phyloP scores from a whole-genome alignment of 2,888 invertebrate genomes.

The Rhorus exstirpatorius region DNA sequence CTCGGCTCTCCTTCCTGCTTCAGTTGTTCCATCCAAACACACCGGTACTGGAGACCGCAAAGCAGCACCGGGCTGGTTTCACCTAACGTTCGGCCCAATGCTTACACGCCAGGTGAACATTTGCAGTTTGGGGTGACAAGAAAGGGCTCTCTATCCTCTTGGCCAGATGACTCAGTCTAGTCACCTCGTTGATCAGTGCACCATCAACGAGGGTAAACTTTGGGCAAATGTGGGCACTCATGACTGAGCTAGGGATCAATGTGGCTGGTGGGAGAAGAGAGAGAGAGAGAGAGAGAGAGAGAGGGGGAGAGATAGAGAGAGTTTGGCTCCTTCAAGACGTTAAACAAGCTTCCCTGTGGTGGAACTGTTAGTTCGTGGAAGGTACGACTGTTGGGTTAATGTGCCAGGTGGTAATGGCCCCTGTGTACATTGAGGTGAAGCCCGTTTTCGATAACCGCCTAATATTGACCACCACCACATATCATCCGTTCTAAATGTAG shows the following conservation, averaged over 20 bases:
- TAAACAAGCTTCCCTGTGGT: background rate
- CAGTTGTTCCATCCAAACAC: conserved; percentile 13
- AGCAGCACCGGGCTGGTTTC: conserved; percentile 32
- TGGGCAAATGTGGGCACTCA: conserved; percentile 10
- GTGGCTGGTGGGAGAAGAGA: conserved; percentile 9
- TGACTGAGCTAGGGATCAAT: conserved; percentile 10
- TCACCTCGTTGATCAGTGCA: conserved; percentile 45
- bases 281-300: background rate
- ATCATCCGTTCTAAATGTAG: too few relatives aligned
- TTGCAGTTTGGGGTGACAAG: background rate
- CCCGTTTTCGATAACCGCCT: too few relatives aligned
- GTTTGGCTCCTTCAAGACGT: conserved; percentile 11
- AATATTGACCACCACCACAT: too few relatives aligned
- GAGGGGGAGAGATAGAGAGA: too few relatives aligned
- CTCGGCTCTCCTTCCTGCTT: conserved; percentile 42
- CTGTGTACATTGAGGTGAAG: background rate
- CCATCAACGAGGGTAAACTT: conserved; percentile 53
- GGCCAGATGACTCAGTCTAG: conserved; percentile 20
- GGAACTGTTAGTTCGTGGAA: conserved; percentile 10
- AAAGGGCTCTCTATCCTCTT: conserved; percentile 12
- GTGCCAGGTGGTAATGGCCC: background rate
- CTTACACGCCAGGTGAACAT: conserved; percentile 65
- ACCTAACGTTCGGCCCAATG: conserved; percentile 48
- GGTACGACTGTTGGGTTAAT: conserved; percentile 21
- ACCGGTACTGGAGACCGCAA: conserved; percentile 46